Evolutionary conservation across 2,888 invertebrate genomes (phyloP), one percentile per base, ranked within the genome.

Genomic region (Chloroclystis v-ata): DNA sequence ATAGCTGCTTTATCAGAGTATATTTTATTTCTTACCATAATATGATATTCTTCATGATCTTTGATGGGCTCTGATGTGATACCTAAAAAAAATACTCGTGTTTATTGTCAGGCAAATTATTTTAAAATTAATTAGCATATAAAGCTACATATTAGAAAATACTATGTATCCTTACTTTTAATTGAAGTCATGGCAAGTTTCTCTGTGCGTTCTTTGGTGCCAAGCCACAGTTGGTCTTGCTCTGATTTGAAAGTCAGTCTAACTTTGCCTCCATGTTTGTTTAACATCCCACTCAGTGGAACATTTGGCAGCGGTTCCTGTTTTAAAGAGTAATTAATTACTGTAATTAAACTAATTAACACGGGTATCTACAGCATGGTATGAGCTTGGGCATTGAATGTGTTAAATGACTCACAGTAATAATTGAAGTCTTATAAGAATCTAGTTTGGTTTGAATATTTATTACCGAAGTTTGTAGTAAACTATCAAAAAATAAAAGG

Each of bases 241-340:
- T 97, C 97, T 65, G 97, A 89, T 89, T 97, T 97, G 78, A 97
- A 97, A 37, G 97, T 97, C 50, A 97, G 90, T 61, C 97, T 89
- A 42, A 97, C 95, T 90, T 96, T 97, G 3, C 95, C 95, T 10
- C 96, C 96, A 51, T 92, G 91, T 74, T 96, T 95, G 78, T 96
- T 97, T 70, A 97, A 86, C 97, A 97, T 97, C 37, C 97, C 97
- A 56, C 94, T 92, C 20, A 97, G 75, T 26, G 97, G 96, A 44
- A 91, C 89, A 40, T 92, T 91, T 24, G 97, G 97, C 56, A 97
- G 82, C 20, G 92, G 90, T 73, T 96, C 95, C 93, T 94, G 67
- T 40, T 54, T 48, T 32, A 3, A 24, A 52, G 41, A 45, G 39
- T 24, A 39, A 28, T 10, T 20, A 20, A 20, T 20, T 20, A 20